A percentile compares a stretch with the other conserved stretches of the same genome.
These are phyloP conservation scores for Tapirus terrestris DNA, from an alignment of 2,113 vertebrate genomes.

Conservation along the genomic window DNA sequence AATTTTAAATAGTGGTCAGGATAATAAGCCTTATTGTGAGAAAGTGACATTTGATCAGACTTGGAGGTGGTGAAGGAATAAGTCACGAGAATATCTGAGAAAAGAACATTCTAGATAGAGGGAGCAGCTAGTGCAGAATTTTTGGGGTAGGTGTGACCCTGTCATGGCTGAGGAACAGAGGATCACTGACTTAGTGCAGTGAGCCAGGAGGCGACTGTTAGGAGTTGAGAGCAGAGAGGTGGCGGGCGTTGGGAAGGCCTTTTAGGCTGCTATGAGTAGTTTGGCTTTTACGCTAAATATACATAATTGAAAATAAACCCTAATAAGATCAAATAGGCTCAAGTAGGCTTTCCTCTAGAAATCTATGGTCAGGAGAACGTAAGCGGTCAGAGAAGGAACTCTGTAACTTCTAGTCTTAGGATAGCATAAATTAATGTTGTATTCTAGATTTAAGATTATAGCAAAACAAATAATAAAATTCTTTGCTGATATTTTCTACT, in stretches of 20 bases:
- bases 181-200: not conserved
- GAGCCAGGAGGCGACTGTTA: not conserved
- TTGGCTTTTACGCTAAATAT: not conserved
- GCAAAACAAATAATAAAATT: conserved; percentile 61
- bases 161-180: not conserved
- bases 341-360: not conserved
- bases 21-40: not conserved
- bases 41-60: conserved; percentile 10
- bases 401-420: conserved; percentile 37
- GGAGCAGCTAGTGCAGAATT: not conserved
- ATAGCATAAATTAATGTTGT: conserved; percentile 44
- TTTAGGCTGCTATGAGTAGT: not conserved
- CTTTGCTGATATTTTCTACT: conserved; percentile 77
- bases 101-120: not conserved
- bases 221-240: not conserved
- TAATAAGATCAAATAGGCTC: not conserved
- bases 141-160: not conserved
- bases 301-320: conserved; percentile 35
- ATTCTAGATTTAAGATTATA: conserved; percentile 51
- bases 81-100: not conserved
- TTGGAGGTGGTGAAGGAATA: not conserved
- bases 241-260: not conserved
- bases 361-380: conserved; percentile 50
- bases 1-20: not conserved
- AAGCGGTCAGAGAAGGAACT: conserved; percentile 34